Conservation (phyloP, 2,113 vertebrate genomes). For the Sigmodon hispidus region DNA sequence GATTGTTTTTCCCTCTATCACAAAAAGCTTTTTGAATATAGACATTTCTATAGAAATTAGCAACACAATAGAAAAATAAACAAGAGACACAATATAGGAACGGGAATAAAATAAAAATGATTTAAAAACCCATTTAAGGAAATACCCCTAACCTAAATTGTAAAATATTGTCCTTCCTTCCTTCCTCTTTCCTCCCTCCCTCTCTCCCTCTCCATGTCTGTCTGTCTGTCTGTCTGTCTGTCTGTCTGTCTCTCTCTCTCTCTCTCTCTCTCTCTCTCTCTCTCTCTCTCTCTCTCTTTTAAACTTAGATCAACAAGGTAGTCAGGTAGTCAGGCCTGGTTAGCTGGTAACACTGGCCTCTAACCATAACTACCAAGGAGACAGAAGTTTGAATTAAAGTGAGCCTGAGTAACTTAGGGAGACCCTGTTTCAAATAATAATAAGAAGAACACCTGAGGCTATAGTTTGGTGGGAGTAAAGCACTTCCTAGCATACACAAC, state of each 20-base stretch:
- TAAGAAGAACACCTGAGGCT: background rate
- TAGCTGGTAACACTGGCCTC: background rate
- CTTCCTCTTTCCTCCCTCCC: too few relatives aligned
- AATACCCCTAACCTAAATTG: background rate
- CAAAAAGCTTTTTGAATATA: background rate
- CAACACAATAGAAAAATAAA: background rate
- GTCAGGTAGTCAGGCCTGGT: background rate
- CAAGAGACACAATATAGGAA: background rate
- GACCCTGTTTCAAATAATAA: background rate
- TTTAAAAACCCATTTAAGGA: background rate
- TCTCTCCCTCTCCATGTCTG: too few relatives aligned
- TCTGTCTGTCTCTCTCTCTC: too few relatives aligned
- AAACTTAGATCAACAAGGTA: background rate
- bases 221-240: too few relatives aligned
- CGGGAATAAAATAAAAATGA: conserved; percentile 29
- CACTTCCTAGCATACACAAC: background rate
- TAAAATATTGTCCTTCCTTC: too few relatives aligned
- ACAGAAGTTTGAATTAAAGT: background rate
- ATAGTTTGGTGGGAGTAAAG: too few relatives aligned
- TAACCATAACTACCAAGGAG: background rate
- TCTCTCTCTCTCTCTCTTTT: too few relatives aligned
- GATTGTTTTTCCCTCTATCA: background rate
- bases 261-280: too few relatives aligned
- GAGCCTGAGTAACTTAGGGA: background rate
- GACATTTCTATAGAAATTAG: background rate